Evolutionary conservation across 2,888 invertebrate genomes (phyloP).

Genomic region (Busseola fusca): DNA sequence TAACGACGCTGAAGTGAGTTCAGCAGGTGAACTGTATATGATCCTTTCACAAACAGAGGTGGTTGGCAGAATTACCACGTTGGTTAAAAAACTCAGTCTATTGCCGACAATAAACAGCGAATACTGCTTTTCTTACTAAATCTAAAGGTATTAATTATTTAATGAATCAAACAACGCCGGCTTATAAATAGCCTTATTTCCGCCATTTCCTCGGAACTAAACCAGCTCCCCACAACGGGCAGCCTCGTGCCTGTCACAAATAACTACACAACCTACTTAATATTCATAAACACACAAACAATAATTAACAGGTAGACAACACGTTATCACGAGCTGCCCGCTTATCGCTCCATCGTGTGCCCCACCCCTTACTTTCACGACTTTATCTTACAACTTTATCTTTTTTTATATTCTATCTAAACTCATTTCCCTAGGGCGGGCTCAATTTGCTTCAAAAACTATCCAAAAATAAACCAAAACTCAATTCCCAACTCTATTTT

Average conservation of each 20-base stretch:
- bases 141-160: background rate
- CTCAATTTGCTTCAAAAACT: slow-evolving; percentile 40
- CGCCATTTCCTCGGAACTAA: slow-evolving; percentile 26
- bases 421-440: slow-evolving; percentile 66
- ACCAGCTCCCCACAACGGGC: background rate
- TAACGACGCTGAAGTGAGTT: background rate
- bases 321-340: slow-evolving; percentile 43
- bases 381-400: slow-evolving; percentile 64
- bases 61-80: background rate
- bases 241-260: slow-evolving; percentile 29
- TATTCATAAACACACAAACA: slow-evolving; percentile 58
- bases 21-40: background rate
- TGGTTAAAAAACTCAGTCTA: background rate
- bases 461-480: slow-evolving; percentile 24
- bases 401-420: slow-evolving; percentile 60
- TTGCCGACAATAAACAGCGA: background rate
- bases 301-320: slow-evolving; percentile 50
- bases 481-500: slow-evolving; percentile 28
- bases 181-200: slow-evolving; percentile 27
- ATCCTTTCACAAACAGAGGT: too few relatives aligned
- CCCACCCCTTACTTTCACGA: slow-evolving; percentile 61
- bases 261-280: slow-evolving; percentile 44
- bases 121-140: background rate
- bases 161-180: background rate
- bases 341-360: slow-evolving; percentile 48